Conservation (phyloP, 2,797 vertebrate genomes). For the Trichosurus vulpecula region DNA sequence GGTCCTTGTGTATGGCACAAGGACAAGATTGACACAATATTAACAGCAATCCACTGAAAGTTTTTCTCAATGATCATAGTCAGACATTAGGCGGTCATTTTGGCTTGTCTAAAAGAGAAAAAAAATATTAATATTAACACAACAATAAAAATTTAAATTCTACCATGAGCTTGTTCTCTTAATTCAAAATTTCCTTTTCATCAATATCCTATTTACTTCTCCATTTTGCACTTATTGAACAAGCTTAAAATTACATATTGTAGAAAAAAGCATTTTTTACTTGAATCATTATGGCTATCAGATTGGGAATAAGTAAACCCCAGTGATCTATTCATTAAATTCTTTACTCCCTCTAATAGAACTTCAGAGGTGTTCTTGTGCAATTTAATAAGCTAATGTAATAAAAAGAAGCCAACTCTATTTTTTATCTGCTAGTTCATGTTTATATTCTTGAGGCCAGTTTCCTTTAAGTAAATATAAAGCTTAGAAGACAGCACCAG, state of each 20-base stretch:
- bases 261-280: background rate
- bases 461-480: background rate
- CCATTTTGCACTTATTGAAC: background rate
- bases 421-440: background rate
- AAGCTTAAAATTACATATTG: background rate
- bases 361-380: background rate
- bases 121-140: background rate
- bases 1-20: too few species aligned
- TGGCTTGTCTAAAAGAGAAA: background rate
- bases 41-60: background rate
- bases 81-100: background rate
- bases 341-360: background rate
- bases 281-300: slow-evolving; percentile 33
- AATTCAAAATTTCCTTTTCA: background rate
- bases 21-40: background rate
- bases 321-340: background rate
- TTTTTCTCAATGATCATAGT: background rate
- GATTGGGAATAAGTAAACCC: slow-evolving; percentile 2
- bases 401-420: slow-evolving; percentile 22
- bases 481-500: background rate
- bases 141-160: background rate
- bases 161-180: background rate
- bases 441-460: background rate
- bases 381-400: background rate
- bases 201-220: background rate